Base-by-base conservation (phyloP, 1,140 invertebrate genomes). In the Acromyrmex charruanus region DNA sequence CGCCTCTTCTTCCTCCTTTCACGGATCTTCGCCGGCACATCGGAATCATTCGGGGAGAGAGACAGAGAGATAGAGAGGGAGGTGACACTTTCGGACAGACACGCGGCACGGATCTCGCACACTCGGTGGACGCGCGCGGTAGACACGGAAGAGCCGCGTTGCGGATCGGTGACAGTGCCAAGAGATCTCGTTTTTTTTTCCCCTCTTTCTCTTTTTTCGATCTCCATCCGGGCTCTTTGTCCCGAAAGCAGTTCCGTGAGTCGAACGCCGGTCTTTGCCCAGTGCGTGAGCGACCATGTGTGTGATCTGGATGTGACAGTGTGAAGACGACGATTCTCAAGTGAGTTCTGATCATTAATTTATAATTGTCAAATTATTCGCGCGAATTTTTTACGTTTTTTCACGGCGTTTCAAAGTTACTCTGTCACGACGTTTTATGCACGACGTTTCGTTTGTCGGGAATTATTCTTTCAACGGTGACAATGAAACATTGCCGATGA, bases 1-100 rank as follows among this genome's bases (percentile, higher is more conserved):
- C 89, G 87, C 77, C 89, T 89, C 87, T 91, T 89, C 89, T 91
- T 91, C 90, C 90, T 91, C 89, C 89, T 91, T 91, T 91, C 90
- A 89, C 90, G 90, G 85, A 91, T 91, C 90, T 87, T 87, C 88
- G 90, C 85, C 81, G 88, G 79, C 87, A 87, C 81, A 66, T 87
- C 72, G 53, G 75, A 87, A 77, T 88, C 49, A 82, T 71, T 66
- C 74, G 53, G 77, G 7, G 39, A 69, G 66, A 69, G 66, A 21
- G n/a, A 25, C n/a, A 51, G 66, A 51, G n/a, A 28, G 25, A 31
- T 51, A 44, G 65, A 44, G 89, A 88, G 89, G 87, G 87, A 91
- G 89, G 90, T 88, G 90, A 91, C 87, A 89, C 89, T 89, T 91
- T 91, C 80, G 87, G 87, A 77, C 88, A 86, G 87, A 91, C 89